Conservation (phyloP, 2,888 invertebrate genomes). For the Drosophila birchii region DNA sequence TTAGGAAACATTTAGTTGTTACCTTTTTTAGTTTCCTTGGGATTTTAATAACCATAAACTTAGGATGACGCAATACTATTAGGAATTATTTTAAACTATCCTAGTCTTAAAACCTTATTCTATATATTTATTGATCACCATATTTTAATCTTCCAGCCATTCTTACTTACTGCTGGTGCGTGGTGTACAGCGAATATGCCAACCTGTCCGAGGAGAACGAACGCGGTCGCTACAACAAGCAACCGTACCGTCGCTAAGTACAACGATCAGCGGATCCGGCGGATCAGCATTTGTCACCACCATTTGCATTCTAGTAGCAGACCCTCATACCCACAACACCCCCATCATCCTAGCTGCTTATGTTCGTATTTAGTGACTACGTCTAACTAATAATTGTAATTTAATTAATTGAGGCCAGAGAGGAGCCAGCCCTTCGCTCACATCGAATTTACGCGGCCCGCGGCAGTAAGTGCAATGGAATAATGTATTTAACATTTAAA, state of each 20-base stretch:
- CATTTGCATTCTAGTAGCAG: constrained; percentile 33
- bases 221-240: constrained; percentile 90
- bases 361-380: constrained; percentile 65
- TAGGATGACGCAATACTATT: neutral
- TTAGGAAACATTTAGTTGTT: no score
- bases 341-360: constrained; percentile 50
- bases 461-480: constrained; percentile 63
- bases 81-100: neutral
- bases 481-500: constrained; percentile 67
- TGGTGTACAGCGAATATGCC: constrained; percentile 93
- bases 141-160: constrained; percentile 86
- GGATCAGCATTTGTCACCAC: constrained; percentile 27
- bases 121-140: neutral
- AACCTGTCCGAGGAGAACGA: constrained; percentile 89
- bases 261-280: neutral
- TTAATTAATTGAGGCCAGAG: constrained; percentile 49
- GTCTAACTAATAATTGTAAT: constrained; percentile 72
- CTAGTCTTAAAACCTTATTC: neutral
- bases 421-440: constrained; percentile 39
- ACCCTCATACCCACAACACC: constrained; percentile 3
- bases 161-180: constrained; percentile 92
- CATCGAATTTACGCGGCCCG: constrained; percentile 50
- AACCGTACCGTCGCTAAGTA: constrained; percentile 87
- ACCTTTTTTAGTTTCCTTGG: neutral
- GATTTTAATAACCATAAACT: neutral